Evolutionary conservation across 2,113 vertebrate species (phyloP).

Genomic region (Ochotona curzoniae): DNA sequence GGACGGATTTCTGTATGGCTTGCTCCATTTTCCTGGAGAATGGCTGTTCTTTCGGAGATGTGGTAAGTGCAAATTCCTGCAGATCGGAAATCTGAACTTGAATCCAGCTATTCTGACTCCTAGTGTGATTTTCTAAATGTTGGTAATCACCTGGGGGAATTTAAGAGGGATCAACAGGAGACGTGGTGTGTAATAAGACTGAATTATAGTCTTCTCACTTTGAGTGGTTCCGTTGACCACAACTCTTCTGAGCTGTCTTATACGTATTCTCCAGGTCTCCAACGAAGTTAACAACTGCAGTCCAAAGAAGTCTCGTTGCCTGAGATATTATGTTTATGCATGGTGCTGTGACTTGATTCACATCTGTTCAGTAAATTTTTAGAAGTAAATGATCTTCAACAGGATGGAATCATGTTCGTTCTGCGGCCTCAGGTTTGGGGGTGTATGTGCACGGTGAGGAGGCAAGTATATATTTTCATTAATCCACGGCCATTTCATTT

Average conservation of each 20-base stretch:
- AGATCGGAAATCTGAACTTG: background rate
- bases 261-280: background rate
- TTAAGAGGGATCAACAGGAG: no score
- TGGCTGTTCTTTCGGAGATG: background rate
- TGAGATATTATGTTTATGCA: background rate
- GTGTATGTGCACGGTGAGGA: no score
- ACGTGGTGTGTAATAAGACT: no score
- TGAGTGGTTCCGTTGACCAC: no score
- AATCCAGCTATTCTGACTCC: background rate
- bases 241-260: no score
- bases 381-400: no score
- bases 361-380: no score
- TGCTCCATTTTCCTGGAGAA: background rate
- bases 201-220: background rate
- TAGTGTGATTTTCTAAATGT: background rate
- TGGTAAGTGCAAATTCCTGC: background rate
- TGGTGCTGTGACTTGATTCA: constrained; percentile 18
- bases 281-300: background rate
- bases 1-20: background rate
- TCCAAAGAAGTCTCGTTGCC: background rate
- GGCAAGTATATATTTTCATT: no score
- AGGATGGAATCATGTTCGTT: no score
- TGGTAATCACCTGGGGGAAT: background rate
- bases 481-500: no score
- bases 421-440: no score